These are phyloP conservation scores for Aphrophora alni DNA, from an alignment of 2,888 invertebrate genomes.

Conservation along the genomic window DNA sequence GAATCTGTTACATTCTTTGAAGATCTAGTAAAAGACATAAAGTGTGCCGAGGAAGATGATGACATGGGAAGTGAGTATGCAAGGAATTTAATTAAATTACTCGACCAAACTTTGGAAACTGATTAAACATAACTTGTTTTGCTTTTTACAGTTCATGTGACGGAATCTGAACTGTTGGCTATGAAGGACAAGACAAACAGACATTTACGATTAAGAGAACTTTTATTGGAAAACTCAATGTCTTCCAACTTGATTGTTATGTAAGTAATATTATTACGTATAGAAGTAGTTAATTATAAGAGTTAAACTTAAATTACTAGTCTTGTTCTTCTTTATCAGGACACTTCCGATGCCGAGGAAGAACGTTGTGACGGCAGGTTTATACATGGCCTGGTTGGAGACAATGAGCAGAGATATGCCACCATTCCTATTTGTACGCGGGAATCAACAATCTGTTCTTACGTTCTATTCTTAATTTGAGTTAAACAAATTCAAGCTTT, in stretches of 20 bases:
- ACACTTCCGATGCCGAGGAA: constrained; percentile 95
- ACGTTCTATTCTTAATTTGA: constrained; percentile 81
- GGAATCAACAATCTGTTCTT: constrained; percentile 87
- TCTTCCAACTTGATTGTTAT: constrained; percentile 89
- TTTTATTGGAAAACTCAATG: constrained; percentile 85
- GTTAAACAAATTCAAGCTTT: not conserved
- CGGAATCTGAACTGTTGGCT: constrained; percentile 63
- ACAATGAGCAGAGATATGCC: constrained; percentile 84
- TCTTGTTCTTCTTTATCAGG: constrained; percentile 59
- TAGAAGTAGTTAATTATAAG: too few species aligned
- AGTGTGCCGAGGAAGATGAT: constrained; percentile 61
- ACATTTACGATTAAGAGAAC: constrained; percentile 88
- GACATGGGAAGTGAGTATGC: constrained; percentile 39
- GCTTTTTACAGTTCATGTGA: constrained; percentile 42
- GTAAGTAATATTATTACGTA: constrained; percentile 60
- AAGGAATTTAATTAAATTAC: not conserved
- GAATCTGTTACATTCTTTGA: constrained; percentile 81
- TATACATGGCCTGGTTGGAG: constrained; percentile 93
- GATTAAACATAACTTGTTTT: too few species aligned
- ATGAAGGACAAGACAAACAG: constrained; percentile 88
- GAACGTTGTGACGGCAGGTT: constrained; percentile 82
- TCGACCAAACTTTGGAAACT: too few species aligned
- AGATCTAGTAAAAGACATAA: constrained; percentile 76
- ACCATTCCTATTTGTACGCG: constrained; percentile 85
- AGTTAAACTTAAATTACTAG: too few species aligned